A percentile compares a stretch with the other conserved stretches of the same genome.
These are phyloP conservation scores for Sussaba pulchella DNA, from an alignment of 2,888 invertebrate genomes.

Conservation along the genomic window DNA sequence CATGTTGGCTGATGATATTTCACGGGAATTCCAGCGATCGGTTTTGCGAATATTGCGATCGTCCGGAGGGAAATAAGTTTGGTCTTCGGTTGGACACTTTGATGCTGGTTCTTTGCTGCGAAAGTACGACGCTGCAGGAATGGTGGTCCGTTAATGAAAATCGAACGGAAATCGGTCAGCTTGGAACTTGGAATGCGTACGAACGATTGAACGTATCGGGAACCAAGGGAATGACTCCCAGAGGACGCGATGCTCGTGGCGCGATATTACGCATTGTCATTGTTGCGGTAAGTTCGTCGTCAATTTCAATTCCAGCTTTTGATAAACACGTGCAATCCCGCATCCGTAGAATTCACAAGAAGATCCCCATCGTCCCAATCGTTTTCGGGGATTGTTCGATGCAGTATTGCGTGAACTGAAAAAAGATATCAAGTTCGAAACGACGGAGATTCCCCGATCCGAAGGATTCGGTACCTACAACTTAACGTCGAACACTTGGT, in stretches of 20 bases:
- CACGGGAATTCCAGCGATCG: slow-evolving; percentile 46
- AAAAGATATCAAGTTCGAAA: slow-evolving; percentile 72
- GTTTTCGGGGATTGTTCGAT: slow-evolving; percentile 71
- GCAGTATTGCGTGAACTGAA: slow-evolving; percentile 71
- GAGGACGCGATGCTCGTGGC: slow-evolving; percentile 70
- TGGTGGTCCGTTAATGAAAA: slow-evolving; percentile 74
- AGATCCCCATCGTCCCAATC: slow-evolving; percentile 49
- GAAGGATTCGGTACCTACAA: slow-evolving; percentile 71
- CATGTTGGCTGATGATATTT: slow-evolving; percentile 76
- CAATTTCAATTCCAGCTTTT: no score
- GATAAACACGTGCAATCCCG: no score
- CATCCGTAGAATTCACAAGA: slow-evolving; percentile 49
- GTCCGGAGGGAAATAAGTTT: slow-evolving; percentile 70
- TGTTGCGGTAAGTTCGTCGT: slow-evolving; percentile 64
- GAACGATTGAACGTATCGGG: slow-evolving; percentile 18
- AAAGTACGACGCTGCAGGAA: slow-evolving; percentile 67
- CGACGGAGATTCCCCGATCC: slow-evolving; percentile 40
- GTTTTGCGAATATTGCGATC: slow-evolving; percentile 60
- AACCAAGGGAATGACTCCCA: slow-evolving; percentile 63
- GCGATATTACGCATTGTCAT: slow-evolving; percentile 67
- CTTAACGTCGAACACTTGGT: slow-evolving; percentile 67
- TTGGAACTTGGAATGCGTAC: slow-evolving; percentile 70
- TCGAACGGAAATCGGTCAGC: slow-evolving; percentile 57
- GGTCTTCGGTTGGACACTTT: slow-evolving; percentile 72
- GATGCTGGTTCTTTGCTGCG: slow-evolving; percentile 73